Conservation (phyloP, 1,140 invertebrate species). For the Zaprionus tsacasi region DNA sequence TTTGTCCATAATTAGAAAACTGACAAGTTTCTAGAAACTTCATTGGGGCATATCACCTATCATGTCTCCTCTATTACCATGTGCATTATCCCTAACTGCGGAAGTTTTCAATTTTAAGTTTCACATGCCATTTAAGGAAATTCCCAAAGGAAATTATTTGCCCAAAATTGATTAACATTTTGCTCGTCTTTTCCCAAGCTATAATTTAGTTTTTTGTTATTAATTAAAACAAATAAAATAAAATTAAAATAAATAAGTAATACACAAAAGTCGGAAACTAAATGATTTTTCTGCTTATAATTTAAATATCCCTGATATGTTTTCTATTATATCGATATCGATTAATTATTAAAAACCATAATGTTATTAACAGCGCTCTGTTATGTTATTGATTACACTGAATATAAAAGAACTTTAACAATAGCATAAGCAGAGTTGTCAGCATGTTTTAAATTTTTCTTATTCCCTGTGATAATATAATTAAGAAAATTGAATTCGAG, state of each 20-base stretch:
- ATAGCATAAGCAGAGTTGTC: background rate
- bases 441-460: background rate
- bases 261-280: too few species aligned
- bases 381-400: background rate
- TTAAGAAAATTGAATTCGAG: background rate
- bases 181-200: background rate
- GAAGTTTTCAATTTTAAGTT: background rate
- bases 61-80: background rate
- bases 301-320: too few species aligned
- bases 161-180: background rate
- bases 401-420: too few species aligned
- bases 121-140: too few species aligned
- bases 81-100: background rate
- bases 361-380: background rate
- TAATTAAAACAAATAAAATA: too few species aligned
- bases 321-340: background rate
- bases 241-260: too few species aligned
- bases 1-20: slow-evolving; percentile 53
- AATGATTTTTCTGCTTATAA: background rate
- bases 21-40: slow-evolving; percentile 13
- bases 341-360: background rate
- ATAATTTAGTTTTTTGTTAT: background rate
- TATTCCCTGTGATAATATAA: too few species aligned
- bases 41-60: slow-evolving; percentile 46
- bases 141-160: background rate